These are phyloP conservation scores for Nemotelus nigrinus DNA, from an alignment of 2,888 invertebrate genomes.

Conservation along the genomic window DNA sequence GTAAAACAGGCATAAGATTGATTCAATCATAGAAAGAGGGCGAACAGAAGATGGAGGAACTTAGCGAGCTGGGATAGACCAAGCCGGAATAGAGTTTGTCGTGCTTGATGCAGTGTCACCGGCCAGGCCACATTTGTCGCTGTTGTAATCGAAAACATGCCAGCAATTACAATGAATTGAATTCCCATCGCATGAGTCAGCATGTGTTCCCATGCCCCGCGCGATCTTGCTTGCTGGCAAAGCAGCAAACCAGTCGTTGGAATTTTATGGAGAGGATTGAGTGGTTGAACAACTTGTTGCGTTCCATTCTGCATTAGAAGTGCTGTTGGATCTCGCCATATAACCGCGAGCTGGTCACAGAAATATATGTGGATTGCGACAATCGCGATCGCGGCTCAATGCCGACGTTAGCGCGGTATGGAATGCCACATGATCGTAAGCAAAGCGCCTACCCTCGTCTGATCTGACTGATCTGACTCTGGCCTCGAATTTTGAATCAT, in stretches of 20 bases:
- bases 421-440: slow-evolving; percentile 31
- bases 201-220: slow-evolving; percentile 39
- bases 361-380: slow-evolving; percentile 26
- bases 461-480: slow-evolving; percentile 9
- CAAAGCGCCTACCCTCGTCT: slow-evolving; percentile 26
- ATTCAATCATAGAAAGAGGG: neutral
- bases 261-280: slow-evolving; percentile 33
- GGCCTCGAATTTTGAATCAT: slow-evolving; percentile 30
- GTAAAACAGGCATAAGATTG: too few species aligned
- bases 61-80: neutral
- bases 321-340: slow-evolving; percentile 27
- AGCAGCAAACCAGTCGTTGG: slow-evolving; percentile 31
- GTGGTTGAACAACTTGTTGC: slow-evolving; percentile 44
- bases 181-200: slow-evolving; percentile 54
- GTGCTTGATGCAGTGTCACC: neutral
- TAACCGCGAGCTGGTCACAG: slow-evolving; percentile 25
- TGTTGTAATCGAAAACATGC: slow-evolving; percentile 43
- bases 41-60: neutral
- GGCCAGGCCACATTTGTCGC: slow-evolving; percentile 11
- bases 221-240: neutral
- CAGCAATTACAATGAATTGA: slow-evolving; percentile 53
- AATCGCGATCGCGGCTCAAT: slow-evolving; percentile 29
- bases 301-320: slow-evolving; percentile 40
- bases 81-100: neutral
- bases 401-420: slow-evolving; percentile 29